These are phyloP conservation scores for Drosophila monieri DNA, from an alignment of 2,888 invertebrate genomes.

Conservation along the genomic window DNA sequence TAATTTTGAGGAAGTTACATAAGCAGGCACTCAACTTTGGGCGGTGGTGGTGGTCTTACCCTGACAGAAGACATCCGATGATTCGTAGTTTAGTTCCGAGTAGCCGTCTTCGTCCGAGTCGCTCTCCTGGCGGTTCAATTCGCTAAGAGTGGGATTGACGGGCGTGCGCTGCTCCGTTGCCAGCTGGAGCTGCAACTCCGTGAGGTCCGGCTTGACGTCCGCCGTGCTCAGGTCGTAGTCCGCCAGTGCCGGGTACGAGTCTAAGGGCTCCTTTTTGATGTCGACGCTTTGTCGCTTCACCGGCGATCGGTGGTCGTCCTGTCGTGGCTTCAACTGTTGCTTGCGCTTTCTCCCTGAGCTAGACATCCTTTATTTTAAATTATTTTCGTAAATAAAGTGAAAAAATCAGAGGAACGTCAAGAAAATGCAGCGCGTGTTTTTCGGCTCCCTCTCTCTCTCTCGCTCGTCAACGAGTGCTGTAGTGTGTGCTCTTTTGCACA, in stretches of 20 bases:
- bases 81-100: slow-evolving; percentile 58
- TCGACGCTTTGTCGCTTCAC: slow-evolving; percentile 57
- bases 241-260: slow-evolving; percentile 54
- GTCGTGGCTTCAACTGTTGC: slow-evolving; percentile 58
- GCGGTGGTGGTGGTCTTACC: slow-evolving; percentile 47
- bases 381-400: slow-evolving; percentile 13
- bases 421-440: slow-evolving; percentile 63
- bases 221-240: slow-evolving; percentile 56
- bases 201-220: slow-evolving; percentile 64
- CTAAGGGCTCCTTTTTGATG: slow-evolving; percentile 50
- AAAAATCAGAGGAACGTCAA: slow-evolving; percentile 4
- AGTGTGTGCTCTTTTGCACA: slow-evolving; percentile 66
- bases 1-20: slow-evolving; percentile 7
- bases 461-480: slow-evolving; percentile 40
- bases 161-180: slow-evolving; percentile 16
- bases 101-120: slow-evolving; percentile 75
- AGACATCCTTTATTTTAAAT: slow-evolving; percentile 41
- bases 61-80: slow-evolving; percentile 58
- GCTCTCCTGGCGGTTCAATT: slow-evolving; percentile 63
- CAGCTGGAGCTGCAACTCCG: slow-evolving; percentile 59
- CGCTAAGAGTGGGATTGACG: slow-evolving; percentile 21
- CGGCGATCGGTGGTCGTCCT: slow-evolving; percentile 58
- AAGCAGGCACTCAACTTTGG: not conserved
- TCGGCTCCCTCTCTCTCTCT: slow-evolving; percentile 62
- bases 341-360: slow-evolving; percentile 60